A percentile compares a stretch with the other conserved stretches of the same genome.
Evolutionary conservation across 2,888 invertebrate species (phyloP).

Genomic region (Dicyrtoma fusca): DNA sequence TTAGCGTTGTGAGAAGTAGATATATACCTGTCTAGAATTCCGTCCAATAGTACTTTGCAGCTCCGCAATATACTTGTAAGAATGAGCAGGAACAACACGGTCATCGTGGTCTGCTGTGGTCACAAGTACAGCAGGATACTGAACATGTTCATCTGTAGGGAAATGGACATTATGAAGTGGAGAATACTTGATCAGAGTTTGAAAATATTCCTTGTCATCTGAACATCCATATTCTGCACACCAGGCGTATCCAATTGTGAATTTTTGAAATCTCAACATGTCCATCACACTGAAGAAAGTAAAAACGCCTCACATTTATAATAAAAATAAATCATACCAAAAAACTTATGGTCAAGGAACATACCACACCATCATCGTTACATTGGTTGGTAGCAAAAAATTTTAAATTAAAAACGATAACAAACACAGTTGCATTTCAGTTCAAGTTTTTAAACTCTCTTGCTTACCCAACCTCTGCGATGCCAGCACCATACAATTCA

Average conservation of each 20-base stretch:
- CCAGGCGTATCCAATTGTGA: slow-evolving; percentile 98
- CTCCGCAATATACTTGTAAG: slow-evolving; percentile 90
- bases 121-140: slow-evolving; percentile 92
- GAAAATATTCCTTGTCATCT: no score
- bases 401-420: no score
- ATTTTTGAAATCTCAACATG: slow-evolving; percentile 96
- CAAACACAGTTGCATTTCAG: no score
- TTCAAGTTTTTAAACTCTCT: no score
- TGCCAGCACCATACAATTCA: slow-evolving; percentile 87
- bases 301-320: no score
- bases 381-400: no score
- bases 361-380: no score
- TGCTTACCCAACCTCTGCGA: slow-evolving; percentile 89
- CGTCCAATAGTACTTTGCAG: slow-evolving; percentile 77
- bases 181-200: slow-evolving; percentile 86
- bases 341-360: no score
- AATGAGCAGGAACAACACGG: slow-evolving; percentile 96
- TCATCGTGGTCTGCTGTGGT: slow-evolving; percentile 99
- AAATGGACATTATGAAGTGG: slow-evolving; percentile 87
- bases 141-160: slow-evolving; percentile 63
- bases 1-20: no score
- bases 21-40: slow-evolving; percentile 65
- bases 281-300: slow-evolving; percentile 79
- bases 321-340: no score
- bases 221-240: slow-evolving; percentile 93